These are phyloP conservation scores for Empidonax alnorum DNA, from an alignment of 2,113 vertebrate species.

Conservation along the genomic window DNA sequence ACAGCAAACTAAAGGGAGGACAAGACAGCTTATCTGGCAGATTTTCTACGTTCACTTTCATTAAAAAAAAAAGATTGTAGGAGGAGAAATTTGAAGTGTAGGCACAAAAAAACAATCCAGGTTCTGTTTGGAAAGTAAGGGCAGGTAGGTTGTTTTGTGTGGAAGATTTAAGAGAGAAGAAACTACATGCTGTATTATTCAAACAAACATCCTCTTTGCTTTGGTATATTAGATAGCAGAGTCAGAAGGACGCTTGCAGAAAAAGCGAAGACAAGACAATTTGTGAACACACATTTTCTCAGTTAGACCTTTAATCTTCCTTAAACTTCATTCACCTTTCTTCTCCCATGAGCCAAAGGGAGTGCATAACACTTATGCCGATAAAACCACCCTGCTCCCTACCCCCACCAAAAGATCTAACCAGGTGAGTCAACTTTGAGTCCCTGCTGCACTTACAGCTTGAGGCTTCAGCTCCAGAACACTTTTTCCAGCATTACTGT, in stretches of 20 bases:
- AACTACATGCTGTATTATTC: neutral
- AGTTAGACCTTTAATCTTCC: fast-evolving
- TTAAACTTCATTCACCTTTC: neutral
- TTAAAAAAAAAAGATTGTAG: neutral
- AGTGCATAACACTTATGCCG: neutral
- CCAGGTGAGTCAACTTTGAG: neutral
- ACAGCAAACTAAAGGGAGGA: neutral
- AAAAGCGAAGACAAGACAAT: neutral
- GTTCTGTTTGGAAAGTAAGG: neutral
- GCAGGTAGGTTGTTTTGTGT: neutral
- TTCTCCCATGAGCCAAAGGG: neutral
- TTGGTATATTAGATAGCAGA: neutral
- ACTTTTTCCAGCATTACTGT: neutral
- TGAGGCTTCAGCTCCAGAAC: neutral
- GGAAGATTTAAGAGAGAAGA: neutral
- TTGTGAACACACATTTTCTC: neutral
- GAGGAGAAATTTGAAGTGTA: neutral
- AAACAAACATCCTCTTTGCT: neutral
- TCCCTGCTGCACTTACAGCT: neutral
- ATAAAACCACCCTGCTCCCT: neutral
- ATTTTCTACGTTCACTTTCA: neutral
- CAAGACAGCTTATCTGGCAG: neutral
- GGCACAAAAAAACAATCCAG: neutral
- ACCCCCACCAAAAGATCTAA: neutral
- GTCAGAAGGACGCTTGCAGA: neutral